Evolutionary conservation across 2,888 invertebrate species (phyloP).

Genomic region (Lochmaea capreae): DNA sequence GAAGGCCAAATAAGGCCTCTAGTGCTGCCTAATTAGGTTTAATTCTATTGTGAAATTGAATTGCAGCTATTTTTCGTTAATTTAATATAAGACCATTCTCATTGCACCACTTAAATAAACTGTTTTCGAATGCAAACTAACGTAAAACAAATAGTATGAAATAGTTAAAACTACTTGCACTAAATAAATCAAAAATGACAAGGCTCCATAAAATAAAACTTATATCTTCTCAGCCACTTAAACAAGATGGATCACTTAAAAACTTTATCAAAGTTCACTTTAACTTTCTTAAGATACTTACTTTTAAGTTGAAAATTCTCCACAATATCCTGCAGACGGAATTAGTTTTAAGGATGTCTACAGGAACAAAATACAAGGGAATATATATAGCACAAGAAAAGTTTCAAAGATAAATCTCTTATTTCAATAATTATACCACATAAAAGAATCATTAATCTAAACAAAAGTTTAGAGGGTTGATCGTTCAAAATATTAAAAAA

Average conservation of each 20-base stretch:
- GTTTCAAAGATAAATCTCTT: not conserved
- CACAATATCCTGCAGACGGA: not conserved
- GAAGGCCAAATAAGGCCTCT: no score
- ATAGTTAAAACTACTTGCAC: not conserved
- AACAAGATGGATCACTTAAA: not conserved
- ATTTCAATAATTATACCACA: no score
- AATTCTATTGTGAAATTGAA: no score
- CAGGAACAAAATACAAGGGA: not conserved
- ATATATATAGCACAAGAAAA: conserved; percentile 3
- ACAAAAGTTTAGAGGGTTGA: no score
- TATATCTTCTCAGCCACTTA: not conserved
- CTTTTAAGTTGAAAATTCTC: not conserved
- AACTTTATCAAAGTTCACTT: conserved; percentile 15
- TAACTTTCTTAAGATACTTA: not conserved
- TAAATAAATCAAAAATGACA: not conserved
- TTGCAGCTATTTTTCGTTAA: no score
- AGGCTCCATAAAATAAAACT: not conserved
- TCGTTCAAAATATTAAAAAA: no score
- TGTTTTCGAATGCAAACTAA: no score
- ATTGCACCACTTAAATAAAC: no score
- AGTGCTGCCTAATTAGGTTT: no score
- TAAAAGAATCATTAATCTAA: no score
- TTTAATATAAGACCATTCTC: no score
- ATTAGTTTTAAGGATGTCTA: not conserved
- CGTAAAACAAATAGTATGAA: no score